A percentile compares a stretch with the other conserved stretches of the same genome.
Conservation (phyloP, 2,113 vertebrate species). For the Colinus virginianus region DNA sequence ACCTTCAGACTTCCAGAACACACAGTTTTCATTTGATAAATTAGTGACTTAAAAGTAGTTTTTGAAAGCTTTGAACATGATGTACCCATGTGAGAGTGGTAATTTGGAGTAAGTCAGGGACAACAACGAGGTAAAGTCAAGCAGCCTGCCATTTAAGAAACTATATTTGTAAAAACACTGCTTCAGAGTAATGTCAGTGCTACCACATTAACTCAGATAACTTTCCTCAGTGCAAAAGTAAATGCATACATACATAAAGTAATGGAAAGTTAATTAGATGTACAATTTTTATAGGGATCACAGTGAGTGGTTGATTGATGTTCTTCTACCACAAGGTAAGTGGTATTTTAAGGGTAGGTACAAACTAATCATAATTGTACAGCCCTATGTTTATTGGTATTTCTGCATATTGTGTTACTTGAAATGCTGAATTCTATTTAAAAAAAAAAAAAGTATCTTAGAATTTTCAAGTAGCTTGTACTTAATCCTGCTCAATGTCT, state of each 20-base stretch:
- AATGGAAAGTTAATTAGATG: slow-evolving; percentile 6
- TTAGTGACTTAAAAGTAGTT: slow-evolving; percentile 53
- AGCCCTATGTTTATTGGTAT: slow-evolving; percentile 34
- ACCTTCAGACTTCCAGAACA: background rate
- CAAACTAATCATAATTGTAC: slow-evolving; percentile 17
- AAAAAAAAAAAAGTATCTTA: background rate
- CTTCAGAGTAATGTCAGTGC: slow-evolving; percentile 10
- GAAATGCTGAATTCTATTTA: background rate
- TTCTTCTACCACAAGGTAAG: slow-evolving; percentile 98
- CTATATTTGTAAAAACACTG: slow-evolving; percentile 30
- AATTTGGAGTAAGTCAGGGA: slow-evolving; percentile 24
- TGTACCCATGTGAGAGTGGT: slow-evolving; percentile 34
- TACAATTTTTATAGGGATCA: slow-evolving; percentile 88
- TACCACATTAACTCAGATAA: slow-evolving; percentile 13
- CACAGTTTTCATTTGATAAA: slow-evolving; percentile 45
- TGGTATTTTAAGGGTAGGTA: slow-evolving; percentile 61
- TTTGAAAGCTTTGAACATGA: slow-evolving; percentile 41
- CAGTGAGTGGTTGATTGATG: slow-evolving; percentile 97
- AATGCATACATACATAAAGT: background rate
- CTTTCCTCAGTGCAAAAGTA: slow-evolving; percentile 30
- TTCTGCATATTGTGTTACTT: slow-evolving; percentile 10
- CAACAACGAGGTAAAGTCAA: slow-evolving; percentile 29
- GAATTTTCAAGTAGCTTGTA: background rate
- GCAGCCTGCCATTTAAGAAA: slow-evolving; percentile 35
- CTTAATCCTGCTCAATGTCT: background rate